Base-by-base conservation (phyloP, 2,888 invertebrate genomes). In the Amblyteles armatorius region DNA sequence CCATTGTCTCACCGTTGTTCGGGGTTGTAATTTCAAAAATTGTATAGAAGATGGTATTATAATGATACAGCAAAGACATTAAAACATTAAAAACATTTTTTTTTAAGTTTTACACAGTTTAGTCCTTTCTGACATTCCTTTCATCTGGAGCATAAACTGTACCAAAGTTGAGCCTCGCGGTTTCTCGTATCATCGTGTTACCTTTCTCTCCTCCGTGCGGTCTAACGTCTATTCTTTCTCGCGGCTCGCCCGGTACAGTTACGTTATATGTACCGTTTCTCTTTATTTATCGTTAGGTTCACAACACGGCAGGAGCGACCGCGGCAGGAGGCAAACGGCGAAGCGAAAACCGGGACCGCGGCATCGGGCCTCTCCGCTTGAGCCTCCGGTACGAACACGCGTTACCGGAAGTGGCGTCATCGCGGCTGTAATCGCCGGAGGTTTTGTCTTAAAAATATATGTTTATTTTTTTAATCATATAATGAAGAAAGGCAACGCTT, bases 211-310 rank as follows among this genome's bases (percentile, higher is more conserved):
- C 40, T 19, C n/a, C n/a, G 26, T 60, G 60, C 83, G 60, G 78
- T 88, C 84, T 74, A 82, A 33, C 81, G 79, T 76, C 85, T 83
- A 84, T 87, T 85, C 85, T 84, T 79, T 82, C 55, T 57, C 63
- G 33, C 29, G 57, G 60, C 82, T 22, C 48, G 36, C n/a, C 67
- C 52, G 65, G 80, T 74, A 57, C 74, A 76, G 48, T 77, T 83
- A 71, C 60, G 68, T 82, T 83, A 82, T 52, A 68, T 60, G 71
- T 82, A 86, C 79, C 81, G 81, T 85, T 57, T 33, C 60, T 79
- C 26, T 78, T n/a, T 48, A 16, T 57, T 67, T 74, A 83, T 85
- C 55, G 68, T 78, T 78, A 22, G 69, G 60, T 33, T 67, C 9
- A 52, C 33, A 19, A 29, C 55, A 22, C 52, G 52, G 19, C 44